Evolutionary conservation across 2,113 vertebrate genomes (phyloP), one percentile per base, ranked within the genome.

Genomic region (Pseudorasbora parva): DNA sequence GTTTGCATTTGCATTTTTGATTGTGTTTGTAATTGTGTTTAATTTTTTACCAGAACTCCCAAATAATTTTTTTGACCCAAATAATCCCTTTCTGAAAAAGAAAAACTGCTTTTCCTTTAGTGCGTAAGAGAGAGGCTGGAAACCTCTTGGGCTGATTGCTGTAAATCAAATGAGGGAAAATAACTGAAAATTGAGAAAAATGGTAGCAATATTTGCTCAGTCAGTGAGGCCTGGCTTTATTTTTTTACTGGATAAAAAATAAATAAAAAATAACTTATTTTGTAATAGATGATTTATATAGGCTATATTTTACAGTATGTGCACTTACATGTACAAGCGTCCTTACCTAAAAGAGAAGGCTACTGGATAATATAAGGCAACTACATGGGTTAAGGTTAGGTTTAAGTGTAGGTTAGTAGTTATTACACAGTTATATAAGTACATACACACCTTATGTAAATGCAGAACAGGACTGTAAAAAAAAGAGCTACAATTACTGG

Each of bases 11-110:
- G 33, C 56, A 77, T 85, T 23, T 49, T 30, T 57, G 21, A 71
- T 69, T 4, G 57, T 21, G 33, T 30, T 14, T 71, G 41, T 43
- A n/a, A 68, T 37, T 68, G 7, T 43, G 41, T 25, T 23, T 66
- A 1, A 10, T 68, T 64, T 75, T 25, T 49, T 9, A 57, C 12
- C 41, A 72, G 5, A 71, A 21, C 25, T 56, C 4, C 9, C 2
- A n/a, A n/a, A n/a, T n/a, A n/a, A n/a, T n/a, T n/a, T n/a, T n/a
- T 27, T 33, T 69, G 47, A 66, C 72, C 64, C 62, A 78, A 82
- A 86, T 86, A 69, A 69, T 78, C 21, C 49, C 7, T 75, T 75
- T 75, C 45, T 27, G 0, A 8, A 11, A n/a, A 12, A 69, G 33
- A 3, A 5, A 0, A 56, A 56, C 9, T 1, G 3, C 15, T 37